Evolutionary conservation across 2,797 vertebrate species (phyloP), one percentile per base, ranked within the genome.

Genomic region (Fistularia commersonii): DNA sequence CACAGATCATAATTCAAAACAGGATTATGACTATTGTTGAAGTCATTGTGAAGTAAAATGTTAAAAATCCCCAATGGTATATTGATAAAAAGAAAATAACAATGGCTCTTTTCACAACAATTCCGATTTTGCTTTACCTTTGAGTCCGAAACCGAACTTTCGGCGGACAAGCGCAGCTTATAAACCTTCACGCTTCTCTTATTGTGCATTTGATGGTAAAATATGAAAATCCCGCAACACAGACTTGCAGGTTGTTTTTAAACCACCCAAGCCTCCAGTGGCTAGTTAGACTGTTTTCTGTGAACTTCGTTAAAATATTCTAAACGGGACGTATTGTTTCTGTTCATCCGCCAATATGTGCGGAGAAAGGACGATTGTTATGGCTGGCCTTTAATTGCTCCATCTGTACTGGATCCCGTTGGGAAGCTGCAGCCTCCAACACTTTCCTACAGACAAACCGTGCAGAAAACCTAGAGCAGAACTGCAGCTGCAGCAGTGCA

Each of bases 221-320:
- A 78, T 61, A 57, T 47, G 63, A 56, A 83, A 76, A 80, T 81
- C 72, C 70, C 73, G 45, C 33, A 69, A 61, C 74, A 70, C 35
- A 41, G 47, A 64, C 32, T 48, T 48, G 52, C 48, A 54, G 54
- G 50, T 67, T 69, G 70, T 69, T 83, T 80, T 75, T 71, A 73
- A 59, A 69, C 68, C 78, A 66, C 31, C 54, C 11, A 1, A 69
- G 9, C 79, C 87, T 90, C 87, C 51, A 61, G 87, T 89, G 88
- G 80, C 82, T 81, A 85, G 80, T 90, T 89, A 88, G 85, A 77
- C 85, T 86, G 84, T 84, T 83, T 87, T 77, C 73, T 57, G 66
- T 54, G 62, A 72, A 72, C 69, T 76, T 82, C 59, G 41, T 70
- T 84, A 74, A 88, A 88, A 88, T 82, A 82, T 87, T 86, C 73